phyloP scores from a whole-genome alignment of 2,113 vertebrate genomes.

The Aptenodytes forsteri region DNA sequence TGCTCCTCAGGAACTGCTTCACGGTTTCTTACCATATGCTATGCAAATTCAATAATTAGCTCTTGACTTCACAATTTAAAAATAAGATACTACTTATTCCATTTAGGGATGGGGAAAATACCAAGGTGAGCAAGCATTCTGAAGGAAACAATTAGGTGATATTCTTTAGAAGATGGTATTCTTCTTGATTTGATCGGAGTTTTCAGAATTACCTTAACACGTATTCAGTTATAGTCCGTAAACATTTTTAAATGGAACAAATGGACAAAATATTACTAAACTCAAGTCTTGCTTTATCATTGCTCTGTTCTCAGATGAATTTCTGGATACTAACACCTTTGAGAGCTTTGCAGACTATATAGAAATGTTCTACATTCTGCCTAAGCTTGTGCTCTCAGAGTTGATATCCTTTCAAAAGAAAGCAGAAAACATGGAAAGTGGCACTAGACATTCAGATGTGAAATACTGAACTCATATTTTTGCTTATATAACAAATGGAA shows the following conservation, averaged over 20 bases:
- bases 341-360: neutral
- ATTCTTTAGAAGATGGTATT: neutral
- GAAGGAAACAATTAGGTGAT: neutral
- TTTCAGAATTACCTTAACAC: neutral
- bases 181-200: neutral
- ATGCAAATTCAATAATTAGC: constrained; percentile 25
- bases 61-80: constrained; percentile 27
- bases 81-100: neutral
- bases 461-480: neutral
- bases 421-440: neutral
- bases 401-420: neutral
- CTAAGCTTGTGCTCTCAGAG: neutral
- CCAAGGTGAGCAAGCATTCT: neutral
- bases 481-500: neutral
- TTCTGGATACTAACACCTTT: neutral
- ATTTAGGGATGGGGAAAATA: neutral
- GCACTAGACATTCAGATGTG: neutral
- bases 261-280: neutral
- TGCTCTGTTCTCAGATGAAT: neutral
- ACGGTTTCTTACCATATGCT: constrained; percentile 25
- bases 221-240: neutral
- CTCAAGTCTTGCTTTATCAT: neutral
- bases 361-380: neutral
- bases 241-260: neutral
- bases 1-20: constrained; percentile 54